These are phyloP conservation scores for Phortica variegata DNA, from an alignment of 1,140 invertebrate genomes.

Conservation along the genomic window DNA sequence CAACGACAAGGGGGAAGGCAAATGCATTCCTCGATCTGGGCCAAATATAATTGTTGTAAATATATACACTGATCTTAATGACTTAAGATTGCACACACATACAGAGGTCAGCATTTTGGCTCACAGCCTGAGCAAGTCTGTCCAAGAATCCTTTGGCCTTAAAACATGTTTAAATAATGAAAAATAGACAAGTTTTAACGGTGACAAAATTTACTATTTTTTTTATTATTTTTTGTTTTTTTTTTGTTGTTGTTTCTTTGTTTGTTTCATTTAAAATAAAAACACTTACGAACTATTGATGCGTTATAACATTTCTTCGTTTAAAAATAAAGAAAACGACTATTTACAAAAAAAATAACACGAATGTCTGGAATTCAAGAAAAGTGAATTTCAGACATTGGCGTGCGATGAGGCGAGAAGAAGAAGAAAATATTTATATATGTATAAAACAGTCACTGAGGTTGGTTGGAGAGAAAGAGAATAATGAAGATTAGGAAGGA, in stretches of 20 bases:
- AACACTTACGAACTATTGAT: slow-evolving; percentile 56
- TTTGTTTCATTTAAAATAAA: slow-evolving; percentile 58
- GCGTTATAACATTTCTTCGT: slow-evolving; percentile 48
- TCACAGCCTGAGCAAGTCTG: no score
- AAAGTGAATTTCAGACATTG: slow-evolving; percentile 7
- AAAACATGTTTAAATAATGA: slow-evolving; percentile 4
- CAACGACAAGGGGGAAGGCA: no score
- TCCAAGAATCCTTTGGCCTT: not conserved
- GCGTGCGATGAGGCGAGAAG: no score
- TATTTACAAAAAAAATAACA: slow-evolving; percentile 46
- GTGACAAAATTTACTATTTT: slow-evolving; percentile 58
- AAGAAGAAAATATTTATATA: slow-evolving; percentile 13
- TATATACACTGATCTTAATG: no score
- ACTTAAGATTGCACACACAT: no score
- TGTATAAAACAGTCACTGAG: slow-evolving; percentile 41
- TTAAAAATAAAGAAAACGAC: slow-evolving; percentile 30
- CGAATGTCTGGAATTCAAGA: slow-evolving; percentile 11
- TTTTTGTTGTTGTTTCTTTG: slow-evolving; percentile 56
- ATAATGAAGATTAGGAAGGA: no score
- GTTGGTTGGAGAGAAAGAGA: slow-evolving; percentile 4
- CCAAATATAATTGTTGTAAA: no score
- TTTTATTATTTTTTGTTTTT: slow-evolving; percentile 56
- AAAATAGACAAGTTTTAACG: slow-evolving; percentile 37
- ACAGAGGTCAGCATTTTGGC: no score
- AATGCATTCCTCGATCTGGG: no score